Conservation (phyloP, 2,797 vertebrate species). For the Eutrigla gurnardus region DNA sequence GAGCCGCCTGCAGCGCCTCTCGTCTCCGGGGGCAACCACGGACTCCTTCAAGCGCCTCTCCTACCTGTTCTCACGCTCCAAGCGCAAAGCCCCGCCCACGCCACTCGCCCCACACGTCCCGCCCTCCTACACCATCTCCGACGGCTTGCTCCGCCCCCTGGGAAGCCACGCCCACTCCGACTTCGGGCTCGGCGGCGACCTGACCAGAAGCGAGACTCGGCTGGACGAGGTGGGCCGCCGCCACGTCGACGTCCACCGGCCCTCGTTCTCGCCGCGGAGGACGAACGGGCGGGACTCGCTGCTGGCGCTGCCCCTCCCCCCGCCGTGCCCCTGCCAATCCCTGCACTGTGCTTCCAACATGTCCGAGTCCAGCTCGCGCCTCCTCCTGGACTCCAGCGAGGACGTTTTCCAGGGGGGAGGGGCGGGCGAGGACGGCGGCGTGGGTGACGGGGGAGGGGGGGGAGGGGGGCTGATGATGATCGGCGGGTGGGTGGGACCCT, state of each 20-base stretch:
- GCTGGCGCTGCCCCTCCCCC: slow-evolving; percentile 81
- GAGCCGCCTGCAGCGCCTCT: slow-evolving; percentile 87
- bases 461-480: slow-evolving; percentile 72
- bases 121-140: slow-evolving; percentile 93
- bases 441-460: slow-evolving; percentile 20
- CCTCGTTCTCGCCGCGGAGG: slow-evolving; percentile 72
- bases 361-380: slow-evolving; percentile 93
- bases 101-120: slow-evolving; percentile 86
- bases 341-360: slow-evolving; percentile 96
- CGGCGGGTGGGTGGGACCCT: slow-evolving; percentile 90
- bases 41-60: slow-evolving; percentile 94
- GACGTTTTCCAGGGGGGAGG: slow-evolving; percentile 90
- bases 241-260: slow-evolving; percentile 46
- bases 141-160: slow-evolving; percentile 90
- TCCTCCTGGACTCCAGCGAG: slow-evolving; percentile 95
- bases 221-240: slow-evolving; percentile 89
- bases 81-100: slow-evolving; percentile 89
- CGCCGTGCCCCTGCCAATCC: slow-evolving; percentile 90
- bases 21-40: slow-evolving; percentile 82
- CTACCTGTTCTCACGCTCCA: slow-evolving; percentile 93
- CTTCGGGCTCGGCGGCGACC: slow-evolving; percentile 81
- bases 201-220: slow-evolving; percentile 91
- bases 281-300: slow-evolving; percentile 87
- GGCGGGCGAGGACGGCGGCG: slow-evolving; percentile 52
- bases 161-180: slow-evolving; percentile 89